phyloP scores from a whole-genome alignment of 64 coral and sea anemone species.

The Acropora yongei region DNA sequence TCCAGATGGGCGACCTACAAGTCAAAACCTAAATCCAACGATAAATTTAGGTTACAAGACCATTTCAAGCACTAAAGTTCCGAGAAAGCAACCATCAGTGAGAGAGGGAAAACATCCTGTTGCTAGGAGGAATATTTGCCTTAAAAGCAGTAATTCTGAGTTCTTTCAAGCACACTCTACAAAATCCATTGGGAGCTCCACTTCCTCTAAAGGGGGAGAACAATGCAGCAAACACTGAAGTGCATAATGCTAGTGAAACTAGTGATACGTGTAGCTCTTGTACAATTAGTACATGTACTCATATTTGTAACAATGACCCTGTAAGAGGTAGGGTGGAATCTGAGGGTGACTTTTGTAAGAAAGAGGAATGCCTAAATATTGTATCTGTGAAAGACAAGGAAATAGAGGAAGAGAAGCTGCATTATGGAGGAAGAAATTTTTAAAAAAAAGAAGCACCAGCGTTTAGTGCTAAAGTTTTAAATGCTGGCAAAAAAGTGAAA shows the following conservation, averaged over 20 bases:
- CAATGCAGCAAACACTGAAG: neutral
- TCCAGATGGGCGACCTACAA: conserved; percentile 43
- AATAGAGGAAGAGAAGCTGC: conserved; percentile 47
- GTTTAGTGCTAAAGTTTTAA: conserved; percentile 47
- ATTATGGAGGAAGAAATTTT: conserved; percentile 59
- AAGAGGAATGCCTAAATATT: conserved; percentile 37
- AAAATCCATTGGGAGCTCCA: neutral
- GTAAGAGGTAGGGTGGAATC: conserved; percentile 7
- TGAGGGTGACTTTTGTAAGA: conserved; percentile 30
- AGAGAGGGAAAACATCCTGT: neutral
- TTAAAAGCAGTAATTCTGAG: neutral
- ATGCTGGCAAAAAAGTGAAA: conserved; percentile 58
- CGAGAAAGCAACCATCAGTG: conserved; percentile 9
- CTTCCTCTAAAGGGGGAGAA: neutral
- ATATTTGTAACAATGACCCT: conserved; percentile 30
- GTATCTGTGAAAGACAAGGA: conserved; percentile 52
- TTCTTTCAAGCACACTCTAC: neutral
- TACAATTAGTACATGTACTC: neutral
- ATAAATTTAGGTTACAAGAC: conserved; percentile 47
- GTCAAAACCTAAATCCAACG: conserved; percentile 55
- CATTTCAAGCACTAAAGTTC: conserved; percentile 36
- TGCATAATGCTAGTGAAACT: neutral
- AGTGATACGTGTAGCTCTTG: neutral
- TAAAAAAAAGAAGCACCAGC: conserved; percentile 35
- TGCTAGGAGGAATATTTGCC: neutral